Base-by-base conservation (phyloP, 2,113 vertebrate species). In the Apteryx mantelli region DNA sequence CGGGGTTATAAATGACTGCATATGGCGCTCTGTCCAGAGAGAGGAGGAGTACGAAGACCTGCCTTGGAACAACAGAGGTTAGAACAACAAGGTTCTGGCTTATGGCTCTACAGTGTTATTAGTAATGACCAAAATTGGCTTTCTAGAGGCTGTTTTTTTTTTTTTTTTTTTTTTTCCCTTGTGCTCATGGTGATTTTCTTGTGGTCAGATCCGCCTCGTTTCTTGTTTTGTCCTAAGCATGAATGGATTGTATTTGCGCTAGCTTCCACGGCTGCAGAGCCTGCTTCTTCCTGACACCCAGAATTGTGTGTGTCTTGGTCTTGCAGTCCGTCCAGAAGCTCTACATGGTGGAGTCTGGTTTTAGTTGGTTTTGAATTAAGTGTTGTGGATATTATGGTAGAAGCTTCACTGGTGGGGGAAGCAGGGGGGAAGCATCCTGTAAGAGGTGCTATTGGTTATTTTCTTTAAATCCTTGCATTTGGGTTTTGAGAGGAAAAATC, bases 401-500 rank as follows among this genome's bases (percentile, higher is more conserved):
- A 44, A 80, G 46, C 13, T 46, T 68, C 9, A 36, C 56, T 60
- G 56, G 18, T 60, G 17, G 32, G 32, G 9, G 30, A 34, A 11
- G 30, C 34, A 9, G 18, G 18, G 7, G 56, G 30, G 30, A 26
- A 60, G 10, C 32, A 65, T 90, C 55, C 69, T 73, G 13, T 53
- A 48, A 75, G 80, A 88, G 64, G 24, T 84, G 76, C 73, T 91
- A 28, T 56, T 90, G 71, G 52, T 86, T 74, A 81, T 81, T 96
- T 93, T 73, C 70, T 77, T 71, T 88, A 71, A 91, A 76, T 53
- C 53, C 50, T 61, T 81, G 52, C 55, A 58, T 84, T 85, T 82
- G 86, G 61, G 34, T 26, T 52, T 71, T 79, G 84, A 78, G 77
- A 65, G 58, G 56, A 68, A 85, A 85, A 91, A 90, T 50, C 64